Base-by-base conservation (phyloP, 2,888 invertebrate species). In the Caenorhabditis sp. region DNA sequence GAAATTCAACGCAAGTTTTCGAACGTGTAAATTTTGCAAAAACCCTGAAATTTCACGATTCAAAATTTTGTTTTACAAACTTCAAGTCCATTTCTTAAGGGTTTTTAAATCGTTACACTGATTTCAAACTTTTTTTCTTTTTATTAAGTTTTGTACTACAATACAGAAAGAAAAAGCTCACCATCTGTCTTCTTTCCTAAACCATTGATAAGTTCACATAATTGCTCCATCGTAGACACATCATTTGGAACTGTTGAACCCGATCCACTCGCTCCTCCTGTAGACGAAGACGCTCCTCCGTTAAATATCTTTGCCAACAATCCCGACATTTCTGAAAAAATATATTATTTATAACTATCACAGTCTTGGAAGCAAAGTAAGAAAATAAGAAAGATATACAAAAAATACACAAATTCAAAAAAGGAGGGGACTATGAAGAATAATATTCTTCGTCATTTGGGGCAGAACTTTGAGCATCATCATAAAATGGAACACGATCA, bases 401-500 rank as follows among this genome's bases (percentile, higher is more conserved):
- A 56, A 36, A 52, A 23, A 10, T n/a, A 63, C 27, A 63, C 5
- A 53, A n/a, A n/a, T n/a, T n/a, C n/a, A n/a, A 63, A 26, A 36
- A 49, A 26, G 23, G 38, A 23, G 7, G 8, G 31, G 52, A 17
- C 12, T 25, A 65, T 23, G 52, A 66, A 10, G 68, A 73, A 43
- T 67, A 69, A 31, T 68, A 73, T 27, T 73, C 73, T 21, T 74
- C 69, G 21, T 49, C 27, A n/a, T 20, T 36, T 36, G 26, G 38
- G 7, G 53, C 20, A 12, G 53, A 58, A 65, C 57, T 68, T 21
- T 66, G 64, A 17, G 59, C 59, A 52, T 67, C 71, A 52, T 73
- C 73, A 50, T 73, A 73, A 62, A 75, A 77, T 23, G 70, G 67
- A 20, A 70, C 75, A 26, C 63, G 67, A 25, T 75, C 75, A 1